Base-by-base conservation (phyloP, 2,113 vertebrate genomes). In the Cyprinodon tularosa region DNA sequence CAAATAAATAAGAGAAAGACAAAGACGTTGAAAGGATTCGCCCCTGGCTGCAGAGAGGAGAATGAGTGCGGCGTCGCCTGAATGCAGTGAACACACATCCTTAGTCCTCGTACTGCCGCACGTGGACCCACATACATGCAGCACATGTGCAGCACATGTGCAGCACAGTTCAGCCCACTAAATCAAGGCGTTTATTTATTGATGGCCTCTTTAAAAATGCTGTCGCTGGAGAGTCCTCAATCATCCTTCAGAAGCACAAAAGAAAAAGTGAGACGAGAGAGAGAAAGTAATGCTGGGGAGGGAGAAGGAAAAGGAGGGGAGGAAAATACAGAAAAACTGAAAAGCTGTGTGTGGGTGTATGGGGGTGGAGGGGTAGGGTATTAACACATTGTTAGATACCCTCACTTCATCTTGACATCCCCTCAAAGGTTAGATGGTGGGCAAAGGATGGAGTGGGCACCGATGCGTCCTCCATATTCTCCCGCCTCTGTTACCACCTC, bases 171-270 rank as follows among this genome's bases (percentile, higher is more conserved):
- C 15, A 4, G 38, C 20, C 50, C 72, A 68, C 77, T 71, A 71
- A 81, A 81, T 76, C 76, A 4, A 78, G 47, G 15, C 0, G 1
- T 78, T 90, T 85, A 88, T 79, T 88, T 88, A 90, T 89, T 87
- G 74, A 88, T 84, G 84, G n/a, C 71, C 65, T 71, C 76, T 88
- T 87, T 77, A 77, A 81, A 84, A 83, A 80, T 71, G 78, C 86
- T 72, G 78, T 82, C 62, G 42, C 44, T 29, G 76, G 82, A 85
- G 72, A 84, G 85, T 66, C 78, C 83, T 86, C 89, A 76, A 88
- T 89, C 89, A 89, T 82, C 74, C 77, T 68, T 74, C 64, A 64
- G 80, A 77, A 22, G 57, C 73, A 83, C 72, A 44, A 68, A 76
- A 68, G 82, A 75, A 70, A 84, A 82, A 67, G 71, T 77, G 75